Conservation (phyloP, 2,888 invertebrate genomes). For the Drosophila nr. medialis region DNA sequence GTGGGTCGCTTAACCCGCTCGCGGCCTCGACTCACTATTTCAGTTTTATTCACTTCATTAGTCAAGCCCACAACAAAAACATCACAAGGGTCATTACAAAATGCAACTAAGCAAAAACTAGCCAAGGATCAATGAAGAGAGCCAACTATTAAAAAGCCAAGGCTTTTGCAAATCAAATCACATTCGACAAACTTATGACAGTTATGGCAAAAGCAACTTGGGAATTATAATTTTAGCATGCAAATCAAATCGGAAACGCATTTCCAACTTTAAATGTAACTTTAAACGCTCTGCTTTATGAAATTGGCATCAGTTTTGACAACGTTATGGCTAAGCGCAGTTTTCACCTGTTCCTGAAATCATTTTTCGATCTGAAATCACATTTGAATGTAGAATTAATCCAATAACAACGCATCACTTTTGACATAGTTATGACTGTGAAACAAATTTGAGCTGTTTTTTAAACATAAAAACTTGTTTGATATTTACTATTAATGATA, state of each 20-base stretch:
- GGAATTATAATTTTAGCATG: neutral
- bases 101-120: neutral
- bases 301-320: neutral
- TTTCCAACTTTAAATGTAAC: neutral
- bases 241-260: neutral
- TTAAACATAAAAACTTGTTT: neutral
- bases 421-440: too few relatives aligned
- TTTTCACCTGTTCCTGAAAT: too few relatives aligned
- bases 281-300: neutral
- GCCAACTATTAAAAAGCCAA: too few relatives aligned
- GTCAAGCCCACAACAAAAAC: neutral
- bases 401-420: too few relatives aligned
- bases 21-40: conserved; percentile 6
- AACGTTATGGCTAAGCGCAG: too few relatives aligned
- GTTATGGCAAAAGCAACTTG: too few relatives aligned
- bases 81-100: neutral
- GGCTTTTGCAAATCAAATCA: neutral
- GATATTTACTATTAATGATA: neutral
- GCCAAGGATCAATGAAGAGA: neutral
- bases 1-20: conserved; percentile 62
- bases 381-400: too few relatives aligned
- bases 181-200: neutral
- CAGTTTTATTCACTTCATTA: conserved; percentile 13
- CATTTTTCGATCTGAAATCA: too few relatives aligned
- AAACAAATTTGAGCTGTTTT: neutral